Base-by-base conservation (phyloP, 2,113 vertebrate species). In the Nyctibius bracteatus region DNA sequence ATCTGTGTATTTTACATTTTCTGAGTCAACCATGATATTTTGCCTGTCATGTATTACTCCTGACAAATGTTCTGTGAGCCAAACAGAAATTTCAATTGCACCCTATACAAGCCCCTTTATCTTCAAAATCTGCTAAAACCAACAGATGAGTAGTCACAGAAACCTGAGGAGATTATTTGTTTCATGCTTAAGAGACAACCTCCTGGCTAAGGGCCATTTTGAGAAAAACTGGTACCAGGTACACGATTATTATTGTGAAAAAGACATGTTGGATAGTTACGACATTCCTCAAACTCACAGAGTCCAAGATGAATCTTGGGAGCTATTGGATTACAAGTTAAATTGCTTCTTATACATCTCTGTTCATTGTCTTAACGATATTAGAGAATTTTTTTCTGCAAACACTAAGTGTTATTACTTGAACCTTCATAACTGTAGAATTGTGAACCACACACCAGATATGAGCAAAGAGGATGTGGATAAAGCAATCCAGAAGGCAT, bases 371-470 rank as follows among this genome's bases (percentile, higher is more conserved):
- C 8, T 78, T 84, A 24, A 81, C 5, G 18, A 21, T 39, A 65
- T 21, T 39, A 37, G 10, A 68, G 4, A 24, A 8, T 10, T 43
- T 74, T 22, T 74, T 77, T 52, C 41, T 44, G 28, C 13, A 55
- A 67, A 88, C n/a, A 46, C 7, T 83, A 90, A 74, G 10, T 57
- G 46, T 41, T 88, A n/a, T 44, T 78, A 28, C 23, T 88, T 92
- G 13, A 68, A 94, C 91, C 68, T 73, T 93, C 59, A 6, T 63
- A 82, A 92, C 73, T 49, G 14, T 77, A 98, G 98, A 95, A 97
- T 98, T 80, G 16, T 98, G 71, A 98, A 98, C 86, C 83, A 98
- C 43, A 98, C 98, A 23, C 98, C 98, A 57, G 98, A 98, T 79
- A 98, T 98, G 98, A 72, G 81, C 35, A 63, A 25, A 68, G 54